These are phyloP conservation scores for Vanacampus margaritifer DNA, from an alignment of 2,113 vertebrate genomes.

Conservation along the genomic window DNA sequence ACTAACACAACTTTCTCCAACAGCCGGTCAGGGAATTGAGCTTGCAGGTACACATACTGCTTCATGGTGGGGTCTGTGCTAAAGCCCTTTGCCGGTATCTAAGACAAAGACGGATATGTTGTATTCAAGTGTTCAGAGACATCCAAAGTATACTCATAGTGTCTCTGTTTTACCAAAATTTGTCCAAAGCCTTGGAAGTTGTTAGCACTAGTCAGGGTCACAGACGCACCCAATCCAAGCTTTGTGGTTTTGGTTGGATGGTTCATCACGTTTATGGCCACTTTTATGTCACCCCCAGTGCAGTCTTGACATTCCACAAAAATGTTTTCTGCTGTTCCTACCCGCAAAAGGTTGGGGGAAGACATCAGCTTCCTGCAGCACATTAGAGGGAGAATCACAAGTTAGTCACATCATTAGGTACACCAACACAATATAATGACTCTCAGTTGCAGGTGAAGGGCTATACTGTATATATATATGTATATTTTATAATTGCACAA, in stretches of 20 bases:
- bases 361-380: constrained; percentile 59
- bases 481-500: not conserved
- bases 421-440: not conserved
- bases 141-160: not conserved
- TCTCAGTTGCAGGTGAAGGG: no score
- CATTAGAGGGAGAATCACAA: not conserved
- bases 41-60: constrained; percentile 65
- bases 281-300: accelerated
- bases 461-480: no score
- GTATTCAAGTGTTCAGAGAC: not conserved
- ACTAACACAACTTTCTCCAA: constrained; percentile 68
- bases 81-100: constrained; percentile 51
- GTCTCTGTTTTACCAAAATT: constrained; percentile 53
- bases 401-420: not conserved
- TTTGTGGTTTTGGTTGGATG: constrained; percentile 45
- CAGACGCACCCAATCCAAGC: constrained; percentile 3
- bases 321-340: constrained; percentile 65
- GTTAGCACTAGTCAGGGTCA: constrained; percentile 28
- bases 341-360: constrained; percentile 69
- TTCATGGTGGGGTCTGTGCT: constrained; percentile 34
- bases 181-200: constrained; percentile 54
- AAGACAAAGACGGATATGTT: not conserved
- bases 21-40: constrained; percentile 37
- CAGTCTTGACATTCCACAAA: constrained; percentile 74
- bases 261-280: constrained; percentile 52